Evolutionary conservation across 1,140 invertebrate genomes (phyloP).

Genomic region (Drosophila suzukii): DNA sequence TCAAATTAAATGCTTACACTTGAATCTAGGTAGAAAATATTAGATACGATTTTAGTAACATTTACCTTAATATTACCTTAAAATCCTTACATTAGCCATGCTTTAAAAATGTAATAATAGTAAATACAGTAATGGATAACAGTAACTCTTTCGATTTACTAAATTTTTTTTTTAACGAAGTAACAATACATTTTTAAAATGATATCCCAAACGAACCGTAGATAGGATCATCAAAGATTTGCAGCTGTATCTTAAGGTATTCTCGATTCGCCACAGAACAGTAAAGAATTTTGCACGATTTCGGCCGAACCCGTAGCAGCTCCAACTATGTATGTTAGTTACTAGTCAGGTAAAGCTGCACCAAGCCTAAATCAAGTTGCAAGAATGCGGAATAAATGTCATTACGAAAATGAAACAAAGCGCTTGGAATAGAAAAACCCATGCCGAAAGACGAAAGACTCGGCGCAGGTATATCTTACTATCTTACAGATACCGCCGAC

Average conservation of each 20-base stretch:
- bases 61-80: too few relatives aligned
- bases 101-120: too few relatives aligned
- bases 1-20: too few relatives aligned
- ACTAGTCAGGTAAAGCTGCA: conserved; percentile 7
- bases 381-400: conserved; percentile 83
- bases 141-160: too few relatives aligned
- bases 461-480: conserved; percentile 3
- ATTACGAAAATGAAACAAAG: conserved; percentile 43
- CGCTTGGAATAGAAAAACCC: conserved; percentile 7
- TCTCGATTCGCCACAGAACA: too few relatives aligned
- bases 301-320: conserved; percentile 21
- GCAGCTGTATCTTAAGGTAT: neutral
- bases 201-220: too few relatives aligned
- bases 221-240: neutral
- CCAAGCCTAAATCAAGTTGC: conserved; percentile 80
- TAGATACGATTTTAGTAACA: too few relatives aligned
- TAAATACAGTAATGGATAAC: too few relatives aligned
- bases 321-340: conserved; percentile 31
- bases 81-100: too few relatives aligned
- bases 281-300: conserved; percentile 10
- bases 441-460: conserved; percentile 6
- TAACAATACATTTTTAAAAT: too few relatives aligned
- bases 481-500: conserved; percentile 16
- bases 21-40: too few relatives aligned
- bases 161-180: too few relatives aligned